These are phyloP conservation scores for Dromas ardeola DNA, from an alignment of 2,113 vertebrate species.

Conservation along the genomic window DNA sequence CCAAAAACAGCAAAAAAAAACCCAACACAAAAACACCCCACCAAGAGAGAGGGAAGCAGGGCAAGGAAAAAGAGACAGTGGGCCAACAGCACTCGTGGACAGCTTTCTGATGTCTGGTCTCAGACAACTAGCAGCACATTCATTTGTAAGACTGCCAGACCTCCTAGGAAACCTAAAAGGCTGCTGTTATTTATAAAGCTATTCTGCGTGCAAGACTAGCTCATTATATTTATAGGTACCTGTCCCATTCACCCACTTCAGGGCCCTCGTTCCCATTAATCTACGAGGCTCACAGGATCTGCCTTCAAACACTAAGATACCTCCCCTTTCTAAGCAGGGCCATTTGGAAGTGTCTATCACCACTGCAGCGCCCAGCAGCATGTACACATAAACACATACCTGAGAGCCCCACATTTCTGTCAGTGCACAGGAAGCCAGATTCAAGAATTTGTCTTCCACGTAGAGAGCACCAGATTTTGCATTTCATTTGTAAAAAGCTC, in stretches of 20 bases:
- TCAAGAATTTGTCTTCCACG: background rate
- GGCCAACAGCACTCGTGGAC: constrained; percentile 23
- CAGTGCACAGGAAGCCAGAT: background rate
- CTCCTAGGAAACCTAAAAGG: constrained; percentile 50
- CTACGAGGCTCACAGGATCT: background rate
- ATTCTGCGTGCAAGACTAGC: background rate
- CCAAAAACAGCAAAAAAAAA: background rate
- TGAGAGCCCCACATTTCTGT: background rate
- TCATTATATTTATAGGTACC: constrained; percentile 22
- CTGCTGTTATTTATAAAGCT: constrained; percentile 55
- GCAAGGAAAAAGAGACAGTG: background rate
- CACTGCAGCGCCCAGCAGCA: background rate
- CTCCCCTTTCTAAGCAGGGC: background rate
- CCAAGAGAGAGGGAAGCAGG: background rate
- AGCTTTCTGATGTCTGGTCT: constrained; percentile 29
- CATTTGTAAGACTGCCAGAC: constrained; percentile 47
- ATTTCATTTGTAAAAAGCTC: constrained; percentile 16
- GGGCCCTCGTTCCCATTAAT: background rate
- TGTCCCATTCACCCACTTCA: constrained; percentile 39
- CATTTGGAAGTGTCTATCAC: background rate
- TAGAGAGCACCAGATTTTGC: background rate
- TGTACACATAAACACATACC: background rate
- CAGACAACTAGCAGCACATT: constrained; percentile 27
- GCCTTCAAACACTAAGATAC: background rate
- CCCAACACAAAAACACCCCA: background rate